phyloP scores from a whole-genome alignment of 2,888 invertebrate genomes.

The Nomada flava region DNA sequence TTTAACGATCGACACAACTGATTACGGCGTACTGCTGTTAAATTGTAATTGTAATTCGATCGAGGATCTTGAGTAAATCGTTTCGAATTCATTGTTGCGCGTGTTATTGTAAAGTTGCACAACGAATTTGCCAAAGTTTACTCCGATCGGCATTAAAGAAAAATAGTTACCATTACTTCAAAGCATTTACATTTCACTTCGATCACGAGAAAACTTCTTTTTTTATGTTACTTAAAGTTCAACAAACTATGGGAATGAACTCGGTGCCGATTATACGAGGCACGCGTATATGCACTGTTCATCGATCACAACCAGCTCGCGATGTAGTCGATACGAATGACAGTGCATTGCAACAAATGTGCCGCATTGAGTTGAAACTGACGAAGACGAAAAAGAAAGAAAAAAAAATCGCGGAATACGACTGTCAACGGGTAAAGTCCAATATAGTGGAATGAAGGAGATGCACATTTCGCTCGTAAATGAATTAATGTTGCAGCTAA shows the following conservation, averaged over 20 bases:
- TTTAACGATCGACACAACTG: constrained; percentile 11
- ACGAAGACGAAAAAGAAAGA: background rate
- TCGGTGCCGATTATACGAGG: constrained; percentile 8
- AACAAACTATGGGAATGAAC: background rate
- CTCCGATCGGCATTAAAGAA: no score
- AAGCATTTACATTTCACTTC: background rate
- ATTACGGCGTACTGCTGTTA: constrained; percentile 14
- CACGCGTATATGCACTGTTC: constrained; percentile 24
- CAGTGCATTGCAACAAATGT: constrained; percentile 27
- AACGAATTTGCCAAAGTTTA: background rate
- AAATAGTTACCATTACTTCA: background rate
- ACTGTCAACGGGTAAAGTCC: background rate
- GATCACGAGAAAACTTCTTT: no score
- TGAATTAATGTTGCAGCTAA: constrained; percentile 13
- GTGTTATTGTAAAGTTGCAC: no score
- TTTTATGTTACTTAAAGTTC: no score
- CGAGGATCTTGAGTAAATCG: background rate
- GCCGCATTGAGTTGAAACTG: constrained; percentile 17
- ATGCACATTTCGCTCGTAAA: constrained; percentile 41
- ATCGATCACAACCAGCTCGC: constrained; percentile 53
- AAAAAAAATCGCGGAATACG: background rate
- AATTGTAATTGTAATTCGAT: constrained; percentile 11
- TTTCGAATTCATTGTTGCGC: background rate
- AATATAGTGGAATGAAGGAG: constrained; percentile 1
- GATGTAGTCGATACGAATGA: constrained; percentile 36